These are phyloP conservation scores for Apamea anceps DNA, from an alignment of 2,888 invertebrate species.

Conservation along the genomic window DNA sequence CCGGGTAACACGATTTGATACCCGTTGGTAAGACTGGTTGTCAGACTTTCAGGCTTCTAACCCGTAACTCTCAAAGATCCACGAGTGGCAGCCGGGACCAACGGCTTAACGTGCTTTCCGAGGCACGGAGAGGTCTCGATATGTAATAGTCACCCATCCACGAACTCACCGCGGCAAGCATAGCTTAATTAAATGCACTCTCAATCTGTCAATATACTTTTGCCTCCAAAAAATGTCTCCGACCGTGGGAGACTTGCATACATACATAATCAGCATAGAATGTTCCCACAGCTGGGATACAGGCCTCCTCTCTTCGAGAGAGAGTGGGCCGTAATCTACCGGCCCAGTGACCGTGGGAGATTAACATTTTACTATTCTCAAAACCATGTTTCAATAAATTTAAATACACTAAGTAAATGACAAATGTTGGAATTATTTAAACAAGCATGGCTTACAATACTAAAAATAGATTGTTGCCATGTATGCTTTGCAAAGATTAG, in stretches of 20 bases:
- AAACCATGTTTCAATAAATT: conserved; percentile 3
- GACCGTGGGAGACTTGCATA: too few species aligned
- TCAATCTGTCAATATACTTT: background rate
- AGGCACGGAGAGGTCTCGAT: background rate
- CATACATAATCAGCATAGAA: too few species aligned
- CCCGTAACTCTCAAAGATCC: background rate
- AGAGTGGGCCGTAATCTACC: too few species aligned
- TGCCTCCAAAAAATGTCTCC: background rate
- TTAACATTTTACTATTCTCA: background rate
- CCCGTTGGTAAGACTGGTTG: background rate
- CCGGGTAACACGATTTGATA: background rate
- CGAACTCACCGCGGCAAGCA: background rate
- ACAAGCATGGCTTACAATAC: conserved; percentile 35
- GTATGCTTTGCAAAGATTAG: conserved; percentile 56
- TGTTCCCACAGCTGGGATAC: background rate
- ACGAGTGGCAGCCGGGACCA: background rate
- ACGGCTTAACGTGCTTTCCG: background rate
- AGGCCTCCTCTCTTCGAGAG: background rate
- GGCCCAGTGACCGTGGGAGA: background rate
- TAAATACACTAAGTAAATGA: conserved; percentile 40
- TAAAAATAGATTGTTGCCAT: conserved; percentile 68
- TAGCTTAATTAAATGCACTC: background rate
- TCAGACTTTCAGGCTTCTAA: background rate
- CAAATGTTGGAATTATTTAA: conserved; percentile 51
- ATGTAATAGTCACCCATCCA: background rate